Evolutionary conservation across 2,888 invertebrate genomes (phyloP), one percentile per base, ranked within the genome.

Genomic region (Liopterus haemorrhoidalis): DNA sequence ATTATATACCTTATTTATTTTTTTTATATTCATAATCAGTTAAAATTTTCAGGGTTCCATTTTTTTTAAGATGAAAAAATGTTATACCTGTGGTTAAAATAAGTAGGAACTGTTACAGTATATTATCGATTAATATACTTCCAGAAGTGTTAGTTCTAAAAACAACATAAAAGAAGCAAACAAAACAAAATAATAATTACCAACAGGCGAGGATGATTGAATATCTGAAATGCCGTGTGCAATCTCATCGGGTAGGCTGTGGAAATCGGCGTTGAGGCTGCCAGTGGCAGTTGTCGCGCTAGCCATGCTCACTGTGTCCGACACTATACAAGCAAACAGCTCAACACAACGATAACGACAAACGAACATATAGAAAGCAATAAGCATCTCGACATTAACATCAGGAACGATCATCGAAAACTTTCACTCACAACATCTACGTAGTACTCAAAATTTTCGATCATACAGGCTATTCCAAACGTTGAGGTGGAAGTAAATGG

Each of bases 281-380:
- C 30, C 25, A 20, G 11, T 25, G 12, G n/a, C 12, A 11, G 46
- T 41, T 15, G 41, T 44, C 27, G 49, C 66, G 64, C 66, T 65
- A 58, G 67, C 62, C 62, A 67, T 65, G 65, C 69, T 68, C 59
- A 64, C 60, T 45, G 68, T 65, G 59, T 69, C 69, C 54, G 68
- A 69, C 57, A 65, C 68, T 67, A 65, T 57, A 58, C 54, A 60
- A 59, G 42, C 42, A 42, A n/a, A 39, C 22, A 41, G 28, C 24
- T 31, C 28, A 27, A 49, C 41, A 54, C 41, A 55, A 57, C 40
- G 49, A 53, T 12, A 20, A 19, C 5, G 11, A 9, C 2, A 35
- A 3, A 35, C 35, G 33, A 30, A 25, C 27, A 42, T 35, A 42
- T 39, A 24, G 35, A 42, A 35, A 33, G n/a, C 19, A 6, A 25